Evolutionary conservation across 2,113 vertebrate genomes (phyloP).

Genomic region (Tretioscincus oriximinensis): DNA sequence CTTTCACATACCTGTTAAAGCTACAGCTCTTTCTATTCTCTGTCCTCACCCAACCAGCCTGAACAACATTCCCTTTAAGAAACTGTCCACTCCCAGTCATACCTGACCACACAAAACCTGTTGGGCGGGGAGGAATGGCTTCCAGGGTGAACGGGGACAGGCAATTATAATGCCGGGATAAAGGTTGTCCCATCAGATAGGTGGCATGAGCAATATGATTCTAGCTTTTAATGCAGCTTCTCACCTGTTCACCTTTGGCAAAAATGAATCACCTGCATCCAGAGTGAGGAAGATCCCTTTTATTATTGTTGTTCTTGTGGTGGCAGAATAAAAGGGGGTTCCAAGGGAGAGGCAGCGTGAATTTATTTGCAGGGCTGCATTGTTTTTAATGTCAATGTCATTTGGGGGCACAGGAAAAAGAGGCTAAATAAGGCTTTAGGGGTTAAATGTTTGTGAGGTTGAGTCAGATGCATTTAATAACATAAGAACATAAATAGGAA

Average conservation of each 20-base stretch:
- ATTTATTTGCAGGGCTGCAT: neutral
- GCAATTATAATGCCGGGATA: slow-evolving; percentile 10
- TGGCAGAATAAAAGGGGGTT: neutral
- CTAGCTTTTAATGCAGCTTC: neutral
- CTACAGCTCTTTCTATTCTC: no score
- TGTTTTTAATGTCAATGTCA: neutral
- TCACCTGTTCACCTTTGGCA: neutral
- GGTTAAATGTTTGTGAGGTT: no score
- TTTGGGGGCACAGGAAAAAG: neutral
- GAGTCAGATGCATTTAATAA: neutral
- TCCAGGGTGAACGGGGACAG: neutral
- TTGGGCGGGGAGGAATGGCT: neutral
- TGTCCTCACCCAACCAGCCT: neutral
- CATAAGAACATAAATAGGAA: no score
- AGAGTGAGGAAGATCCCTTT: neutral
- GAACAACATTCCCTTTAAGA: neutral
- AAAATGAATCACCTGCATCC: neutral
- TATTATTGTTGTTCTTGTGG: neutral
- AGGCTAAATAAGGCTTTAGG: neutral
- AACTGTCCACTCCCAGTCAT: neutral
- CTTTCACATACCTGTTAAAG: no score
- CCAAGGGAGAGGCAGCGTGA: neutral
- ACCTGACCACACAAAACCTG: slow-evolving; percentile 7
- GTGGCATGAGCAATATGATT: slow-evolving; percentile 1
- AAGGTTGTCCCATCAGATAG: neutral